These are phyloP conservation scores for Trimorus sp. DNA, from an alignment of 2,888 invertebrate species.

Conservation along the genomic window DNA sequence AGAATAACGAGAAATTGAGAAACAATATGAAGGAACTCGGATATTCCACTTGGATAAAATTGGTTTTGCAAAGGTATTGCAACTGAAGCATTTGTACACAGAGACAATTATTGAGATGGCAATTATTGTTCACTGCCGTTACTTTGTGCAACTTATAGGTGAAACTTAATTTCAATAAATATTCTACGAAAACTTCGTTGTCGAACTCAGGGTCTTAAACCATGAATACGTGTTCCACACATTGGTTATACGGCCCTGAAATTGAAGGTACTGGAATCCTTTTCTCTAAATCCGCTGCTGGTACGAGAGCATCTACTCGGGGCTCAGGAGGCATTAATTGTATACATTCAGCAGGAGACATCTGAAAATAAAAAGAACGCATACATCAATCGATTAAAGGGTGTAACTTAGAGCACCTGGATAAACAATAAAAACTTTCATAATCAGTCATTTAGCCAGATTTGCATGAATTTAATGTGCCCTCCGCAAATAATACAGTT, in stretches of 20 bases:
- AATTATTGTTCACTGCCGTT: not conserved
- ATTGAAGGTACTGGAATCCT: conserved; percentile 74
- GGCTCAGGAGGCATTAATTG: conserved; percentile 74
- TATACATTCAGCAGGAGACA: conserved; percentile 77
- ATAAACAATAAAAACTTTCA: no score
- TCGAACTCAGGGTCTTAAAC: conserved; percentile 67
- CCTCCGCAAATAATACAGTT: no score
- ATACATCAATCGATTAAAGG: not conserved
- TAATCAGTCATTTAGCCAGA: no score
- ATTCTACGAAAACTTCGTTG: not conserved
- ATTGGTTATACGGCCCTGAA: conserved; percentile 77
- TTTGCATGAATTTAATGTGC: no score
- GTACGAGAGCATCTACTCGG: conserved; percentile 75
- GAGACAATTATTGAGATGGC: no score
- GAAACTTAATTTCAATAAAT: conserved; percentile 7
- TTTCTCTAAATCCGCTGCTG: conserved; percentile 77
- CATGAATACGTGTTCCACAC: conserved; percentile 76
- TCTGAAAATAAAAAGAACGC: conserved; percentile 68
- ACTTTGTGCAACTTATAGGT: not conserved
- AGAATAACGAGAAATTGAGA: not conserved
- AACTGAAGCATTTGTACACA: not conserved
- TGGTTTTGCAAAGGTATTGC: no score
- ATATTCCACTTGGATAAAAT: no score
- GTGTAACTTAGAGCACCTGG: no score
- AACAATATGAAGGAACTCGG: no score